Evolutionary conservation across 2,888 invertebrate species (phyloP), one percentile per base, ranked within the genome.

Genomic region (Lasioglossum malachurum): DNA sequence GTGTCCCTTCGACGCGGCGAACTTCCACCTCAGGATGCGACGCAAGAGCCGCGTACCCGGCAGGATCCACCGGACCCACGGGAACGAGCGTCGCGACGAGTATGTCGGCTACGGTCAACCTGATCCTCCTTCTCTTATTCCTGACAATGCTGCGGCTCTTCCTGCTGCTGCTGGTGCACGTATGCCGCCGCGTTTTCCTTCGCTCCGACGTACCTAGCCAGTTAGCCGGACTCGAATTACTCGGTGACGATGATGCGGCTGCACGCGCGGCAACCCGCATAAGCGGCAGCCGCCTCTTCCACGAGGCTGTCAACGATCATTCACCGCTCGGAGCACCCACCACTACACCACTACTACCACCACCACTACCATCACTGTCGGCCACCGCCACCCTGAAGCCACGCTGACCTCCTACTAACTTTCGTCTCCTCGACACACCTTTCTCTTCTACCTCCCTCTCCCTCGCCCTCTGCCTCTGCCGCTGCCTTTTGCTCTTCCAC

Each of bases 271-370:
- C 91, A 88, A 86, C 88, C 88, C 91, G 90, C 90, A 90, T 89
- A 91, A 91, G 91, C 90, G 91, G 91, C 82, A 78, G 82, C 86
- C 84, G 82, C 91, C 90, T 91, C 90, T 90, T 91, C 90, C 90
- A 91, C 90, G 90, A 91, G 91, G 90, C 87, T 86, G 88, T 88
- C 87, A 86, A 91, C 91, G 91, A 91, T 88, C 91, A 90, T 91
- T 91, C 91, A 91, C 91, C 91, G 85, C 88, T 90, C 84, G 88
- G 84, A 91, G 87, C 88, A 89, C 90, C 91, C 87, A 91, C 91
- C 86, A 87, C 90, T 88, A 90, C 88, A 88, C 82, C 86, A 91
- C 90, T 71, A 74, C 74, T 84, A 89, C 86, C 83, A 87, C 87
- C 86, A 86, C 86, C 83, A 91, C 85, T 77, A 87, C 83, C 90